Conservation (phyloP, 2,888 invertebrate genomes). For the Perithous albicinctus region DNA sequence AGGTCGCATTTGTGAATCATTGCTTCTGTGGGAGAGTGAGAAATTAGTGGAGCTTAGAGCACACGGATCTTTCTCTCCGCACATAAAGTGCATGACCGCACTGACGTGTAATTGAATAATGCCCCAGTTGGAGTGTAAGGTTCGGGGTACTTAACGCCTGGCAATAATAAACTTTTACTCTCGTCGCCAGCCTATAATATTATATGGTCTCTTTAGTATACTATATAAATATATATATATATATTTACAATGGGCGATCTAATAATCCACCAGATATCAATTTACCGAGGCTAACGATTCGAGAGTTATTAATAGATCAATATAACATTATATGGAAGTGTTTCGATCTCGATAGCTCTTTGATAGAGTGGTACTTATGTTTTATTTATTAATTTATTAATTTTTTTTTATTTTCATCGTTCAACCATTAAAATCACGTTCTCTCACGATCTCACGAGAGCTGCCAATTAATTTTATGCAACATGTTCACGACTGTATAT, state of each 20-base stretch:
- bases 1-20: conserved; percentile 52
- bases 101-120: conserved; percentile 56
- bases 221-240: no score
- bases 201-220: conserved; percentile 16
- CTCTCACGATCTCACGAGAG: conserved; percentile 60
- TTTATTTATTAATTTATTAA: no score
- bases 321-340: conserved; percentile 38
- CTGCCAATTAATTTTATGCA: conserved; percentile 65
- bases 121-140: conserved; percentile 32
- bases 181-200: background rate
- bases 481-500: background rate
- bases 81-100: conserved; percentile 25
- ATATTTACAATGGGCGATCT: background rate
- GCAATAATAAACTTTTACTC: conserved; percentile 50
- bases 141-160: conserved; percentile 48
- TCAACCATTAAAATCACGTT: conserved; percentile 51
- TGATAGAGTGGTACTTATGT: conserved; percentile 2
- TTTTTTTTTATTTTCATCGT: no score
- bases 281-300: conserved; percentile 30
- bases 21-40: conserved; percentile 40
- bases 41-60: conserved; percentile 43
- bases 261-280: conserved; percentile 35
- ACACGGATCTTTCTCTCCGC: conserved; percentile 38
- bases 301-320: conserved; percentile 39
- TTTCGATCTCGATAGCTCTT: background rate